Conservation (phyloP, 1,140 invertebrate genomes). For the Conus ventricosus region DNA sequence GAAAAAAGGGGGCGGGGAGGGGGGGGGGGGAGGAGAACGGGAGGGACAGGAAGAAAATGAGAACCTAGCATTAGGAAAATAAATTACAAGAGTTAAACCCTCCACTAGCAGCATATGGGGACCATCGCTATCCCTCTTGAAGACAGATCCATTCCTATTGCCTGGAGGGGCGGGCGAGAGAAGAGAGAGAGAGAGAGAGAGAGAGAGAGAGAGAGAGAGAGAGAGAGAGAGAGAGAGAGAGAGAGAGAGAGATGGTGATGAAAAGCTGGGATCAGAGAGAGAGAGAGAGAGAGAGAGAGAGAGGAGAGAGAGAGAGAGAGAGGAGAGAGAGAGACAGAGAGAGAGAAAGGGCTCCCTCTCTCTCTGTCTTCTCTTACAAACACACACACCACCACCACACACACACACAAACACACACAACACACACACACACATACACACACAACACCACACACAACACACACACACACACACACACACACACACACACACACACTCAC, state of each 20-base stretch:
- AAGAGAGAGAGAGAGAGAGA: slow-evolving; percentile 20
- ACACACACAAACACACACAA: too few relatives aligned
- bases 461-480: background rate
- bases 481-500: background rate
- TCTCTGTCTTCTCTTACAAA: too few relatives aligned
- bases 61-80: background rate
- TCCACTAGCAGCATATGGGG: too few relatives aligned
- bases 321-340: slow-evolving; percentile 21
- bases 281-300: slow-evolving; percentile 7
- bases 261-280: background rate
- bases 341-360: too few relatives aligned
- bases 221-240: slow-evolving; percentile 19
- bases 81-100: too few relatives aligned
- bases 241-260: slow-evolving; percentile 7
- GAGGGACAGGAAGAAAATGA: background rate
- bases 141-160: too few relatives aligned
- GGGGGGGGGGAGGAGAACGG: too few relatives aligned
- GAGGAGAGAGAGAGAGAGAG: background rate
- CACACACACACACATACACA: background rate
- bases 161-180: too few relatives aligned
- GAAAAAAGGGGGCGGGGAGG: too few relatives aligned
- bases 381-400: too few relatives aligned
- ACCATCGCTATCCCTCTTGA: too few relatives aligned
- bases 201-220: slow-evolving; percentile 14
- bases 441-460: too few relatives aligned